Evolutionary conservation across 2,888 invertebrate genomes (phyloP), one percentile per base, ranked within the genome.

Genomic region (Hypselothyrea guttata): DNA sequence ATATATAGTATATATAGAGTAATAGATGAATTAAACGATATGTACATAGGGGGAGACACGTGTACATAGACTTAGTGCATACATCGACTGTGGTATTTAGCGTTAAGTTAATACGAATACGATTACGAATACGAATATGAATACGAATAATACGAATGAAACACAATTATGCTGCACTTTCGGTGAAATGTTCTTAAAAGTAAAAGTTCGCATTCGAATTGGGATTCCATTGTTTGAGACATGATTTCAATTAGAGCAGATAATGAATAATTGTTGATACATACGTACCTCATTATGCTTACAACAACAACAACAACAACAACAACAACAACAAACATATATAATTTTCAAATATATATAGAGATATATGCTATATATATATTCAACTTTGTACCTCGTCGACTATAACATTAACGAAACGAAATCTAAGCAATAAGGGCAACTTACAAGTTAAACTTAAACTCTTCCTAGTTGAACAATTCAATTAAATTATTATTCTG

Each of bases 1-100:
- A 51, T 68, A 35, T 35, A 51, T 34, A 75, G 59, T 47, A 38
- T 62, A 64, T 59, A 67, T 48, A 61, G 38, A 45, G 12, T 46
- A 47, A 27, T 56, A 63, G 52, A 46, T 40, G 27, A 18, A 34
- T 35, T 16, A 9, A 28, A 16, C 18, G 22, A 53, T 31, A 63
- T 53, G 58, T 56, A 38, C 54, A 66, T 68, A 55, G 49, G 58
- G 42, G 51, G 63, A 60, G 35, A 38, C 55, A 68, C 45, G 49
- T 74, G 81, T 68, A 60, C 59, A 62, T 78, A 69, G 67, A 65
- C 62, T 65, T 84, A 78, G 83, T 69, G 78, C 82, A 82, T 79
- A 88, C 88, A 87, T 86, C 88, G 88, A 89, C 89, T 89, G 89
- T 89, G 89, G 89, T 89, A 89, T 88, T 89, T 89, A 84, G 88